Evolutionary conservation across 1,140 invertebrate species (phyloP).

Genomic region (Lepidotrigona ventralis): DNA sequence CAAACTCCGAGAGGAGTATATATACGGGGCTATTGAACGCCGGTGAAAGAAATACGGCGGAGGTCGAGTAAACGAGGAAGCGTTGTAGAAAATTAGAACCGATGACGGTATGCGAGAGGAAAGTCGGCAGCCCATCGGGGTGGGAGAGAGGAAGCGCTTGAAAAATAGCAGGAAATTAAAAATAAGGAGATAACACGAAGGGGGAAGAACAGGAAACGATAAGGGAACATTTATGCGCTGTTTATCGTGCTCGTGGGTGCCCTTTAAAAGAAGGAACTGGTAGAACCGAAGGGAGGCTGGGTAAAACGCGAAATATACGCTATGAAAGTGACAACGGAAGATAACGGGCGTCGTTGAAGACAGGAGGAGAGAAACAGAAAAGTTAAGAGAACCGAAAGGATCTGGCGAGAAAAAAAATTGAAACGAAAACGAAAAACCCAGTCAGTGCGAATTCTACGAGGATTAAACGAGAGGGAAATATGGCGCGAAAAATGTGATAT

Average conservation of each 20-base stretch:
- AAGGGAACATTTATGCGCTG: slow-evolving; percentile 10
- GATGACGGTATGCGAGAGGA: background rate
- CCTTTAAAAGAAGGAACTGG: background rate
- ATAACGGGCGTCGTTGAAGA: background rate
- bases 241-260: background rate
- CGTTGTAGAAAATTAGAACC: slow-evolving; percentile 22
- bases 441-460: background rate
- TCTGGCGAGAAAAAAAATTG: background rate
- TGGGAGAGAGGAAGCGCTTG: background rate
- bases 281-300: background rate
- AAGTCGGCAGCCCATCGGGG: background rate
- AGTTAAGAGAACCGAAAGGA: background rate
- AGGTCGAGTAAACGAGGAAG: background rate
- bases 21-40: background rate
- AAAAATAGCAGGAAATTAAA: slow-evolving; percentile 8
- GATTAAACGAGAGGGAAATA: background rate
- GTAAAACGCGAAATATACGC: background rate
- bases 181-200: background rate
- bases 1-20: background rate
- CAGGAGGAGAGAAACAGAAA: no score
- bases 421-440: background rate
- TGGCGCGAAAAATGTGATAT: no score
- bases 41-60: background rate
- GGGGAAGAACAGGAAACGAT: background rate
- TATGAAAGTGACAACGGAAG: slow-evolving; percentile 5